Base-by-base conservation (phyloP, 37 sponge, comb jelly and placozoan genomes). In the Theonella swinhoei region DNA sequence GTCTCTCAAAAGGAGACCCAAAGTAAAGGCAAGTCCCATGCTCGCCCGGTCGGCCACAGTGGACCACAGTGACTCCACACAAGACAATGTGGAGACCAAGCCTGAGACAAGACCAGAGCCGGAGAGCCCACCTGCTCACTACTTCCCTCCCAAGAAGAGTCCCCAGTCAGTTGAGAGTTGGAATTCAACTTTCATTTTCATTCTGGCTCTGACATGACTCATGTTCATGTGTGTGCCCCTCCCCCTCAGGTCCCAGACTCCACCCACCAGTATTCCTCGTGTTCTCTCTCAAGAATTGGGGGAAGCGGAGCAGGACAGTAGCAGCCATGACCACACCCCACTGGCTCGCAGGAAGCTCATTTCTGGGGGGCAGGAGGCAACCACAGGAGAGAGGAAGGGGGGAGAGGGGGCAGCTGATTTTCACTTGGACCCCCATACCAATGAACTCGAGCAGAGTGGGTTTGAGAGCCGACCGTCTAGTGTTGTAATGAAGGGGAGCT, bases 141-240 rank as follows among this genome's bases (percentile, higher is more conserved):
- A 80, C 69, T 68, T 65, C 80, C 80, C 80, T 80, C 80, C 80
- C 17, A 68, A 68, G 41, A 80, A 80, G 59, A 68, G 58, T 14
- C 58, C 68, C 3, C 22, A 20, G 80, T 80, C 39, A 80, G 80
- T 47, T 47, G 54, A 47, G 14, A 47, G 14, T 47, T 47, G 54
- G 11, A 14, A 47, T 4, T 25, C 30, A 4, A 34, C 62, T 26
- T 20, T 20, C 33, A 3, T 54, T 19, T 33, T 25, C 30, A 1
- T 25, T 62, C 25, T 29, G 1, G 5, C 30, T 59, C 61, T 41
- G 26, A 2, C 9, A 35, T 41, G n/a, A 25, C 28, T 36, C 47
- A 4, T 22, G 37, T 24, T 40, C 9, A 39, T 74, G n/a, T n/a
- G n/a, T n/a, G n/a, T n/a, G n/a, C n/a, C 74, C 47, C 74, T 41